A percentile compares a stretch with the other conserved stretches of the same genome.
Conservation (phyloP, 2,113 vertebrate genomes). For the Porphyrio hochstetteri region DNA sequence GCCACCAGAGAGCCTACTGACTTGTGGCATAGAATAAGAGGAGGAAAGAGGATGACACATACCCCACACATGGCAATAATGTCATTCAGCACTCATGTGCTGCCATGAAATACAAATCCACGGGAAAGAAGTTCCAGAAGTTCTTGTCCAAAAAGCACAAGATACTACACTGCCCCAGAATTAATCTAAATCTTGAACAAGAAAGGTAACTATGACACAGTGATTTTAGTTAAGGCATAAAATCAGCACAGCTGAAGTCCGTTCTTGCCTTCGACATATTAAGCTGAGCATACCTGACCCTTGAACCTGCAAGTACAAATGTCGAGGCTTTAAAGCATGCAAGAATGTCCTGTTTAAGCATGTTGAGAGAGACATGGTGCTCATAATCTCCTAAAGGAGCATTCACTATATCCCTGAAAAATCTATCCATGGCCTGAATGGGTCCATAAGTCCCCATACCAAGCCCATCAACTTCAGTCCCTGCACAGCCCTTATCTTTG, state of each 20-base stretch:
- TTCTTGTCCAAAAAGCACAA: background rate
- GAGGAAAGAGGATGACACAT: background rate
- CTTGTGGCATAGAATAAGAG: background rate
- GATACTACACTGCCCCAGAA: background rate
- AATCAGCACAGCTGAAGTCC: background rate
- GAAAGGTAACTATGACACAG: background rate
- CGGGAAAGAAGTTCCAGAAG: background rate
- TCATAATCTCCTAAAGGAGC: background rate
- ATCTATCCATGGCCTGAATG: background rate
- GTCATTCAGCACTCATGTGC: background rate
- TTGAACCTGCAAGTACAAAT: background rate
- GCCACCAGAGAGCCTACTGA: background rate
- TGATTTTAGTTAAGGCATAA: background rate
- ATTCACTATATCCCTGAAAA: background rate
- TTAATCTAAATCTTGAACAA: background rate
- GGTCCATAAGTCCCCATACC: background rate
- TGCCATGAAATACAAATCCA: background rate
- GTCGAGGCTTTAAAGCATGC: background rate
- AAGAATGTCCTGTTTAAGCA: background rate
- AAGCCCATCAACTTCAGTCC: background rate
- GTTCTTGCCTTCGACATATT: background rate
- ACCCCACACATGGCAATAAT: rapidly evolving
- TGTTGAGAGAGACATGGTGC: background rate
- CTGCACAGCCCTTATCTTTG: background rate
- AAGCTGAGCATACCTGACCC: background rate